Evolutionary conservation across 2,797 vertebrate genomes (phyloP).

Genomic region (Falco rusticolus): DNA sequence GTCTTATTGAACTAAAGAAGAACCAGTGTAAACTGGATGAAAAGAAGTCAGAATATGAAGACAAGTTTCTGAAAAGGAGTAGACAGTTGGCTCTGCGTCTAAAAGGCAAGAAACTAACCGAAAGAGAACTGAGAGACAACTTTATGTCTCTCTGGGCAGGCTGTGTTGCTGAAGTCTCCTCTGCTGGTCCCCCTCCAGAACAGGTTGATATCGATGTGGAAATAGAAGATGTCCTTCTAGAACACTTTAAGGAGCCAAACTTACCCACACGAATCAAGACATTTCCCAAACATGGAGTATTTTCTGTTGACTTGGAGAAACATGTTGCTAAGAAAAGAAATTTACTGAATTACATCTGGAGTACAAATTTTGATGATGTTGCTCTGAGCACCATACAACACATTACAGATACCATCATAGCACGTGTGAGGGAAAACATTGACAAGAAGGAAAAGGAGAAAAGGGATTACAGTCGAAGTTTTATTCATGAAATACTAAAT

Average conservation of each 20-base stretch:
- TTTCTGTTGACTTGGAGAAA: slow-evolving; percentile 16
- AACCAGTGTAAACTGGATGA: slow-evolving; percentile 17
- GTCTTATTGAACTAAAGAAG: slow-evolving; percentile 4
- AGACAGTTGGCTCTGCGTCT: slow-evolving; percentile 38
- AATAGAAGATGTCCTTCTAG: slow-evolving; percentile 38
- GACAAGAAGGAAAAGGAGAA: background rate
- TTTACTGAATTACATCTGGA: no score
- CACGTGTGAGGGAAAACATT: background rate
- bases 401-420: background rate
- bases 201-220: background rate
- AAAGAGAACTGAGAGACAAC: background rate
- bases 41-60: slow-evolving; percentile 30
- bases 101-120: background rate
- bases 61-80: slow-evolving; percentile 22
- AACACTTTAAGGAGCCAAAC: background rate
- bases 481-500: slow-evolving; percentile 66
- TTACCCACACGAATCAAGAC: rapidly evolving
- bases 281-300: rapidly evolving
- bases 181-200: rapidly evolving
- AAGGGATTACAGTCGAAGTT: slow-evolving; percentile 23
- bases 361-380: background rate
- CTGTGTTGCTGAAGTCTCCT: background rate
- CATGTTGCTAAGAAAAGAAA: background rate
- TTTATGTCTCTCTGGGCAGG: background rate
- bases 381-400: rapidly evolving